phyloP scores from a whole-genome alignment of 2,113 vertebrate species.

The Tragelaphus imberbis region DNA sequence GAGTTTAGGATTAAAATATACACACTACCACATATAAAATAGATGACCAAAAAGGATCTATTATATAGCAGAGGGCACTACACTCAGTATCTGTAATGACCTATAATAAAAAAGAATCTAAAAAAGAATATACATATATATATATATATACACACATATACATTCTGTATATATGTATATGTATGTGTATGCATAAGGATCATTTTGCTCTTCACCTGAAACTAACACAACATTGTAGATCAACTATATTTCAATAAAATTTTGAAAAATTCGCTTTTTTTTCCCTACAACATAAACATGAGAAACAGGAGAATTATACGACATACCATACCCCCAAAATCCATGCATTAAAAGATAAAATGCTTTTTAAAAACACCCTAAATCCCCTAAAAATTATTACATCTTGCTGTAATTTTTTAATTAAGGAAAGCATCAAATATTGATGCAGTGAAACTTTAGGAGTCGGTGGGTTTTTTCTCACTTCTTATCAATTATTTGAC shows the following conservation, averaged over 20 bases:
- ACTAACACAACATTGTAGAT: background rate
- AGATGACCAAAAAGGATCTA: background rate
- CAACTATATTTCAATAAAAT: background rate
- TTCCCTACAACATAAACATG: background rate
- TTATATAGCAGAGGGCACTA: background rate
- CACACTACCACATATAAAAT: background rate
- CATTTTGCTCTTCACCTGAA: background rate
- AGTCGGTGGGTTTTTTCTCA: background rate
- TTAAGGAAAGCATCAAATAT: background rate
- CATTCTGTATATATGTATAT: background rate
- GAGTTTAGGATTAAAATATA: background rate
- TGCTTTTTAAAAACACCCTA: background rate
- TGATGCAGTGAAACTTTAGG: background rate
- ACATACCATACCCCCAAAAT: background rate
- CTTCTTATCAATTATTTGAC: background rate
- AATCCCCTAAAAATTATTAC: background rate
- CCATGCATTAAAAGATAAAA: background rate
- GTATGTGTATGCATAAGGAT: background rate
- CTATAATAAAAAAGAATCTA: background rate
- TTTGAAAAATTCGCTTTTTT: background rate
- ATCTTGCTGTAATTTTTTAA: background rate
- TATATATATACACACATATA: no score
- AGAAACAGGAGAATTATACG: background rate
- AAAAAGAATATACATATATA: background rate
- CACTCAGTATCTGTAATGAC: background rate